Evolutionary conservation across 1,140 invertebrate species (phyloP), one percentile per base, ranked within the genome.

Genomic region (Anoplolepis gracilipes): DNA sequence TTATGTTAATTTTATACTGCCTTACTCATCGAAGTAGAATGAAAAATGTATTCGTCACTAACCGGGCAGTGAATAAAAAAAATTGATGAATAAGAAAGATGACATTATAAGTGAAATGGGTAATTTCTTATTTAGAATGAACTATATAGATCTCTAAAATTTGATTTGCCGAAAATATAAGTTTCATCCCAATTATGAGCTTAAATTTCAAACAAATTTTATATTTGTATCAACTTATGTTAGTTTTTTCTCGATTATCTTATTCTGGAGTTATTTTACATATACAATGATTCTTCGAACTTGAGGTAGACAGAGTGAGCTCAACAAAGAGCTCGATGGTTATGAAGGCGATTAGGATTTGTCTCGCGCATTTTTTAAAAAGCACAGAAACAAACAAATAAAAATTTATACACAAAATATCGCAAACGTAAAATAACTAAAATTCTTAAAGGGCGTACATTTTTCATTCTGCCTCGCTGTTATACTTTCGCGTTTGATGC

Each of bases 281-380:
- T 49, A 72, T 22, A 59, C 30, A 82, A 67, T 79, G 33, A 25
- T 59, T 69, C 13, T 85, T 85, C 5, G 25, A 57, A 81, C 2
- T 36, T 85, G 84, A 85, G 76, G 64, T 81, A 85, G 84, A 82
- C 76, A 81, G 39, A 70, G 62, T 61, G 42, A 81, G 76, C 81
- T 85, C 64, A 49, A 62, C 64, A 49, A 62, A 30, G 28, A 62
- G 84, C 53, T 81, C 22, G 16, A 59, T 62, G 62, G 49, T 75
- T 46, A 73, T 70, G n/a, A 82, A 33, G 42, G 55, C 8, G 53
- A 72, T 81, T 67, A 79, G 11, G 22, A 79, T 82, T 82, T 59
- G 67, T 61, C 67, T 42, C 13, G 25, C 53, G 78, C 36, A n/a
- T 73, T 39, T 39, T 57, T 57, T 19, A n/a, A 33, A 73, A 61